Evolutionary conservation across 1,140 invertebrate species (phyloP).

Genomic region (Euura lappo): DNA sequence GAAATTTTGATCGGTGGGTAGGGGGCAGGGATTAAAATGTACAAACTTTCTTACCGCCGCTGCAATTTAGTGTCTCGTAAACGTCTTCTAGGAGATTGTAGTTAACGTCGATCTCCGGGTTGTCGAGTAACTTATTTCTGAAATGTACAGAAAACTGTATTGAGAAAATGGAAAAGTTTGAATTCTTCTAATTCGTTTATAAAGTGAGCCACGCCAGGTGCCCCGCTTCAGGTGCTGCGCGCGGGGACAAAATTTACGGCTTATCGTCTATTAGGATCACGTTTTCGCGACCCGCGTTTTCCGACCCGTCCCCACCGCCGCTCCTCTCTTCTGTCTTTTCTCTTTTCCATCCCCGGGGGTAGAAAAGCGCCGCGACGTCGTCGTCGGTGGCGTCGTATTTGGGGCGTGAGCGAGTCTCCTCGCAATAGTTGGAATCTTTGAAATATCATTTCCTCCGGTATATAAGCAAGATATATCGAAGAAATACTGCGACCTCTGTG

Average conservation of each 20-base stretch:
- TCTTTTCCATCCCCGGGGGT: neutral
- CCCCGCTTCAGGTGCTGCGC: neutral
- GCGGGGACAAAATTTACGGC: neutral
- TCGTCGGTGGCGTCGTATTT: neutral
- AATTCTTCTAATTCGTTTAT: conserved; percentile 12
- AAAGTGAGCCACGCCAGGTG: neutral
- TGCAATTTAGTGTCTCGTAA: conserved; percentile 54
- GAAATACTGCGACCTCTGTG: neutral
- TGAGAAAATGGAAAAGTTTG: neutral
- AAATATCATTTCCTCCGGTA: neutral
- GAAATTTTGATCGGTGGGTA: no score
- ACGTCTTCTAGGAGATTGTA: conserved; percentile 57
- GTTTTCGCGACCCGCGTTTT: neutral
- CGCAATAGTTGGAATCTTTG: neutral
- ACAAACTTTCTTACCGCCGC: conserved; percentile 47
- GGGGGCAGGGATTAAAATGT: no score
- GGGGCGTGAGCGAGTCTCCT: neutral
- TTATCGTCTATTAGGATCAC: conserved; percentile 4
- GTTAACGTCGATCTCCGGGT: conserved; percentile 51
- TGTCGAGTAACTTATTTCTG: conserved; percentile 51
- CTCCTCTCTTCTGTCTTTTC: neutral
- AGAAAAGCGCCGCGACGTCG: neutral
- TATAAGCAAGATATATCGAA: neutral
- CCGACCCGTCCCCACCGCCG: neutral
- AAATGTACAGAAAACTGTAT: conserved; percentile 32